Evolutionary conservation across 1,140 invertebrate genomes (phyloP), one percentile per base, ranked within the genome.

Genomic region (Cydia amplana): DNA sequence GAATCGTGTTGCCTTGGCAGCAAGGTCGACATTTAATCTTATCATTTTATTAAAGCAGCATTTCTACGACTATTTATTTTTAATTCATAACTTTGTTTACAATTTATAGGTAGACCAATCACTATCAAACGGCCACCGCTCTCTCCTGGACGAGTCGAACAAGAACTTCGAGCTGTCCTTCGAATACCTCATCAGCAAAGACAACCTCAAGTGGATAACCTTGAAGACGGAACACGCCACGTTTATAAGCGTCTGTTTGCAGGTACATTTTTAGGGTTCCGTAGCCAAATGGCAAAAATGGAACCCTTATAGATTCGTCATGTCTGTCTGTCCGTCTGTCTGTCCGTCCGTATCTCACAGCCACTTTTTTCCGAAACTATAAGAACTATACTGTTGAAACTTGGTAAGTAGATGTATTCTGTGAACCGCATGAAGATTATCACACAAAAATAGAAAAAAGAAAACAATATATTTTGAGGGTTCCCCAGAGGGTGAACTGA

Each of bases 171-270:
- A 99, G 90, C 91, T 99, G 16, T 98, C 98, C 0, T 99, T 99
- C 93, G 98, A 99, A 93, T 99, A 99, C 94, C 94, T 99, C 16
- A 96, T 99, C 91, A 95, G 96, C n/a, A 98, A 97, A 92, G 97
- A 99, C 85, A 96, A 96, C 67, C 93, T 99, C 72, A 96, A 98
- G 82, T 99, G 98, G 98, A 96, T 99, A 36, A 98, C 97, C 12
- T 95, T 99, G 75, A 94, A 95, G 49, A 99, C 97, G 82, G 95
- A 97, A 74, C 97, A 98, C 93, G 97, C 98, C 14, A 98, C 99
- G 88, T 95, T 99, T 55, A 98, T 99, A 94, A 99, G 98, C 67
- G 96, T 98, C 72, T 99, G 97, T 90, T 94, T 99, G 72, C 98
- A 99, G 93, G 93, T 93, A 85, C 78, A 23, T 80, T 36, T 65